Conservation (phyloP, 2,888 invertebrate genomes). For the Hetaerina titia region DNA sequence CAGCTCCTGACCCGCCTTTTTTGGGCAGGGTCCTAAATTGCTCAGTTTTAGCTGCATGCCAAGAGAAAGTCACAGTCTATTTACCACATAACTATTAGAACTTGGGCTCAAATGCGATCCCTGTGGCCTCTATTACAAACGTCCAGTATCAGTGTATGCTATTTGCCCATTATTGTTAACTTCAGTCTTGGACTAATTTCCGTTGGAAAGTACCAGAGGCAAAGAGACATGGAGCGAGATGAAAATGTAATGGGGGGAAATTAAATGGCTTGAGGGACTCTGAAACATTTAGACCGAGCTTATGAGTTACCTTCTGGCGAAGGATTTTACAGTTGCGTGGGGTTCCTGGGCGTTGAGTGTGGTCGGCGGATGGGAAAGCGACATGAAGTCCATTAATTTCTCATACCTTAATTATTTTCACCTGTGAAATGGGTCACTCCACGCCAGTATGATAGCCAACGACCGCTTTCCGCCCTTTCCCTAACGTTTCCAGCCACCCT, state of each 20-base stretch:
- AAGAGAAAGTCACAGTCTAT: not conserved
- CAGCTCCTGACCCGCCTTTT: no score
- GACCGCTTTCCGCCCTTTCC: not conserved
- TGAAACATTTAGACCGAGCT: not conserved
- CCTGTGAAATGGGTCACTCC: not conserved
- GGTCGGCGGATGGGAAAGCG: not conserved
- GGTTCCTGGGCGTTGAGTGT: not conserved
- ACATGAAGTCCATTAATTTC: not conserved
- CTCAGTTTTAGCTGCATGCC: no score
- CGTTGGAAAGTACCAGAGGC: not conserved
- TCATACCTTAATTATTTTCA: not conserved
- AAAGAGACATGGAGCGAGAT: not conserved
- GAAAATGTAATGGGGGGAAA: constrained; percentile 2
- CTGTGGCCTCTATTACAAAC: not conserved
- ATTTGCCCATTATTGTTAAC: not conserved
- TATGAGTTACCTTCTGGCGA: not conserved
- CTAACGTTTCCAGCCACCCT: not conserved
- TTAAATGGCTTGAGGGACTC: not conserved
- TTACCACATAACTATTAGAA: not conserved
- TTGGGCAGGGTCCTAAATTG: no score
- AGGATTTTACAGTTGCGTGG: not conserved
- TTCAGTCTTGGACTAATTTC: not conserved
- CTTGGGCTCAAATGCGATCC: not conserved
- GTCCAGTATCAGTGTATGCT: not conserved
- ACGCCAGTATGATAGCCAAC: not conserved